Evolutionary conservation across 1,140 invertebrate species (phyloP).

Genomic region (Cotesia glomerata): DNA sequence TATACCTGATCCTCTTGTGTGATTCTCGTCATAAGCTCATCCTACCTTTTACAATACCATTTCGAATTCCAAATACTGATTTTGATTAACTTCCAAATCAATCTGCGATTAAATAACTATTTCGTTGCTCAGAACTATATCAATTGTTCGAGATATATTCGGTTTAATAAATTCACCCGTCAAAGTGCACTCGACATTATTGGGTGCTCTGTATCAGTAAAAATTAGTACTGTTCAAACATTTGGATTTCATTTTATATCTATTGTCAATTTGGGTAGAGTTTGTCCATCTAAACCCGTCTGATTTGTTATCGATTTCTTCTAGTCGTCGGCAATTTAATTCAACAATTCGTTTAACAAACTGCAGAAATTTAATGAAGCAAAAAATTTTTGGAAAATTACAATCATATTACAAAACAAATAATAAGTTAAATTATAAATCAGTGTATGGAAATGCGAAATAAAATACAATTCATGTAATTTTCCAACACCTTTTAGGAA

Average conservation of each 20-base stretch:
- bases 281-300: too few species aligned
- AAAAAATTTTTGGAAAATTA: too few species aligned
- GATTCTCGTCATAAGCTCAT: not conserved
- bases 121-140: not conserved
- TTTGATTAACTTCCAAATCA: not conserved
- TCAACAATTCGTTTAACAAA: constrained; percentile 17
- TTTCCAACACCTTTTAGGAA: too few species aligned
- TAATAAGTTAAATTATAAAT: too few species aligned
- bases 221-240: not conserved
- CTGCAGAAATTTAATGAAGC: not conserved
- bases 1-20: constrained; percentile 6
- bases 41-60: too few species aligned
- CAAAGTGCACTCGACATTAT: not conserved
- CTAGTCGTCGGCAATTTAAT: constrained; percentile 14
- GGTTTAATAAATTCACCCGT: too few species aligned
- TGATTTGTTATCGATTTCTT: not conserved
- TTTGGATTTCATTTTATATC: constrained; percentile 1
- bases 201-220: not conserved
- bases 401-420: too few species aligned
- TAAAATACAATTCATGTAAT: too few species aligned
- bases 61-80: not conserved
- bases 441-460: too few species aligned
- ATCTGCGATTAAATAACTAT: not conserved
- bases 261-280: not conserved
- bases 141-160: not conserved